Evolutionary conservation across 2,113 vertebrate genomes (phyloP).

Genomic region (Anhinga rufa): DNA sequence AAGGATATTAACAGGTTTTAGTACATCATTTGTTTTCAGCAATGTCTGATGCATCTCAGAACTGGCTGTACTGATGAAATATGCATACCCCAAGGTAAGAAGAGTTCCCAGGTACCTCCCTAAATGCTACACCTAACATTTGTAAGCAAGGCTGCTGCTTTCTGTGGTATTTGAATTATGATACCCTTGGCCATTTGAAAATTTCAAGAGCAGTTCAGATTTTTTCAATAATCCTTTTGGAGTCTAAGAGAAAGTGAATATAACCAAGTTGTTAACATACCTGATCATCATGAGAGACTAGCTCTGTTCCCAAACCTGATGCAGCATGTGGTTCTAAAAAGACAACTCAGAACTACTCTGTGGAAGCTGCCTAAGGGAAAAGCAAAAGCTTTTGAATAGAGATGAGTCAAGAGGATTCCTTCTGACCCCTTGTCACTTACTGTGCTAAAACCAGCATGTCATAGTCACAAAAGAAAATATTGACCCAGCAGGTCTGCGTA

Average conservation of each 20-base stretch:
- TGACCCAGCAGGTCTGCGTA: background rate
- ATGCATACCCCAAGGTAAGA: background rate
- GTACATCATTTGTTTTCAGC: background rate
- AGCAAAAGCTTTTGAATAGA: background rate
- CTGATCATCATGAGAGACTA: fast-evolving
- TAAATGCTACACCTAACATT: background rate
- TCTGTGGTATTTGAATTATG: background rate
- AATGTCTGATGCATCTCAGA: background rate
- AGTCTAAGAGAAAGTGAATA: background rate
- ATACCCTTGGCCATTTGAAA: background rate
- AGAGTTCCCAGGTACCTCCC: background rate
- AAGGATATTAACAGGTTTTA: background rate
- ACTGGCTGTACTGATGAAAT: background rate
- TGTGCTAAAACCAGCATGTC: background rate
- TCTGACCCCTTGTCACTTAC: background rate
- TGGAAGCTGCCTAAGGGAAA: background rate
- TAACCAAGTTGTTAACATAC: background rate
- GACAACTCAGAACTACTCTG: background rate
- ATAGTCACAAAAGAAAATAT: background rate
- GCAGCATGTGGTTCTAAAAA: background rate
- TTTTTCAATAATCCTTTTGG: background rate
- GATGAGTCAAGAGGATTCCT: background rate
- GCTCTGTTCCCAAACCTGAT: background rate
- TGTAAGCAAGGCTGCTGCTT: background rate
- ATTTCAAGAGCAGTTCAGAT: background rate